phyloP scores from a whole-genome alignment of 2,888 invertebrate species.

The Lumbricus terrestris region DNA sequence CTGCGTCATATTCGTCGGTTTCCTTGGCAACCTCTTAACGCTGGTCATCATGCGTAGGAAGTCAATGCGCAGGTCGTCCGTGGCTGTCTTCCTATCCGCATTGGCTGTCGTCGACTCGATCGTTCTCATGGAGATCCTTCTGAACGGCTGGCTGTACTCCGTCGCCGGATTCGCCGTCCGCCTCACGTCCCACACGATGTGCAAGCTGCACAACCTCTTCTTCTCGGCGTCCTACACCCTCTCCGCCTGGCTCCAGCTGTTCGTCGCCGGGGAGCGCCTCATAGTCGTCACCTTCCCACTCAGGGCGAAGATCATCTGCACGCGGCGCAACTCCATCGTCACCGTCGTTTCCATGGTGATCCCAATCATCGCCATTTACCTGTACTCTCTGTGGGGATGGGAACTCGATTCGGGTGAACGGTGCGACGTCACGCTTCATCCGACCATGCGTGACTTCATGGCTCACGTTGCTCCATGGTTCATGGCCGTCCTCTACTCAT shows the following conservation, averaged over 20 bases:
- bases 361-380: no score
- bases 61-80: constrained; percentile 13
- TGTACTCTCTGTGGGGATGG: no score
- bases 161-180: neutral
- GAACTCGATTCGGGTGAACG: no score
- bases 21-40: constrained; percentile 22
- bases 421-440: no score
- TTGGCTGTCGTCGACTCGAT: constrained; percentile 23
- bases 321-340: neutral
- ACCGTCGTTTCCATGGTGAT: no score
- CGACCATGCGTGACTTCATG: no score
- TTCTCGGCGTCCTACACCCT: constrained; percentile 20
- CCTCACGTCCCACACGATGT: constrained; percentile 4
- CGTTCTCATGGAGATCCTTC: constrained; percentile 23
- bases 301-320: constrained; percentile 39
- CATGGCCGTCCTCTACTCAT: no score
- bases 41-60: constrained; percentile 21
- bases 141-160: constrained; percentile 20
- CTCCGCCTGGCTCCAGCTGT: constrained; percentile 46
- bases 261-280: constrained; percentile 49
- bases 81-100: constrained; percentile 20
- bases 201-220: constrained; percentile 20
- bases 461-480: no score
- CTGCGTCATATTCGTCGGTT: constrained; percentile 16
- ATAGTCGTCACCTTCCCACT: constrained; percentile 51